Conservation (phyloP, 1,140 invertebrate genomes). For the Neoseiulus cucumeris region DNA sequence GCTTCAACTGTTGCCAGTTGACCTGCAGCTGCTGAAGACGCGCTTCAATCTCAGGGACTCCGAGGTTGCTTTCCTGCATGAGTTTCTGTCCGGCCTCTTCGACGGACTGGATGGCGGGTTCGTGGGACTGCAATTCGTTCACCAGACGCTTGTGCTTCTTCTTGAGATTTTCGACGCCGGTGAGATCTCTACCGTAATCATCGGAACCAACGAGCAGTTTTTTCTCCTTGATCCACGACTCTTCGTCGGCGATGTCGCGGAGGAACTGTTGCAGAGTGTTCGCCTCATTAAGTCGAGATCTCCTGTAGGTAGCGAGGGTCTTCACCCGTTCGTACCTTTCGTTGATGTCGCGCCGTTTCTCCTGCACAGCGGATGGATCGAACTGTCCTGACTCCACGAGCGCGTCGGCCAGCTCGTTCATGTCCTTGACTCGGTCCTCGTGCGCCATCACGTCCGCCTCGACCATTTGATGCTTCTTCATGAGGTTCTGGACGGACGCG, state of each 20-base stretch:
- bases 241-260: constrained; percentile 96
- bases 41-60: constrained; percentile 79
- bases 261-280: constrained; percentile 98
- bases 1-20: constrained; percentile 28
- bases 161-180: constrained; percentile 88
- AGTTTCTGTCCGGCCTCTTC: constrained; percentile 88
- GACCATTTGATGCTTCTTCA: constrained; percentile 96
- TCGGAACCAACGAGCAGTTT: constrained; percentile 90
- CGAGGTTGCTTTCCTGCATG: constrained; percentile 89
- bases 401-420: constrained; percentile 82
- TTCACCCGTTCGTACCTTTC: constrained; percentile 79
- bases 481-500: constrained; percentile 92
- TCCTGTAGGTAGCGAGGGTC: constrained; percentile 70
- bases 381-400: constrained; percentile 85
- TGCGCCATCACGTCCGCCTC: constrained; percentile 91
- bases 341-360: constrained; percentile 77
- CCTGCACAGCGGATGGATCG: constrained; percentile 74
- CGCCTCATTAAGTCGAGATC: constrained; percentile 74
- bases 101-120: constrained; percentile 88
- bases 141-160: constrained; percentile 97
- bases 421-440: constrained; percentile 85
- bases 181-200: constrained; percentile 92
- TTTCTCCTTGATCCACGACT: constrained; percentile 99
- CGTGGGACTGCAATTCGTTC: constrained; percentile 81
- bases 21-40: constrained; percentile 30